Evolutionary conservation across 2,888 invertebrate genomes (phyloP), one percentile per base, ranked within the genome.

Genomic region (Hydroisotoma schaefferi): DNA sequence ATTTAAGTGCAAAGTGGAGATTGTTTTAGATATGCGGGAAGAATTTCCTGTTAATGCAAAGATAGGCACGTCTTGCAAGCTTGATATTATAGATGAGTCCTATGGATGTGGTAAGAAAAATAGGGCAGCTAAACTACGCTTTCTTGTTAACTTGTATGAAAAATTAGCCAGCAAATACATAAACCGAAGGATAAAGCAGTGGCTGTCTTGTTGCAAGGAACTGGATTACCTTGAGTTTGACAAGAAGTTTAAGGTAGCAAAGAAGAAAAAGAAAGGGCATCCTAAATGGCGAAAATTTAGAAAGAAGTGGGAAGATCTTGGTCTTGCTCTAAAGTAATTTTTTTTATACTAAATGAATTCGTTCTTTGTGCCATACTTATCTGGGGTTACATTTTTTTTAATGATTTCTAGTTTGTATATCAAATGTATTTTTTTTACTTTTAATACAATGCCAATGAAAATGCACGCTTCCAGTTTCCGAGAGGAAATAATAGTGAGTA

Each of bases 111-210:
- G 51, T 5, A 20, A 20, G 22, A n/a, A 4, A n/a, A n/a, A 28
- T 22, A 2, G 51, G 23, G 29, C 27, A 3, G 3, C 15, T 8
- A 52, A 52, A 20, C 37, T 52, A 28, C 33, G 51, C 29, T 52
- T 33, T 33, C 29, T 52, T 18, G 33, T 52, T n/a, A n/a, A 8
- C 4, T 33, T 52, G 4, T 52, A 52, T 37, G 51, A 52, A 23
- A 52, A 52, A 52, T 23, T 52, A 2, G 51, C 51, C 33, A 37
- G n/a, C 22, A 52, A 33, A 37, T 52, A 52, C 22, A 28, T 27
- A 15, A 52, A 52, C 23, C 23, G 15, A 23, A 5, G 51, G 10
- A 20, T 52, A 2, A 52, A 52, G 22, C 51, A 52, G n/a, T 52
- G 51, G 51, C 10, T 52, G 29, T 33, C 20, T 18, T 5, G 22